Conservation (phyloP, 2,888 invertebrate species). For the Epistrophe eligans region DNA sequence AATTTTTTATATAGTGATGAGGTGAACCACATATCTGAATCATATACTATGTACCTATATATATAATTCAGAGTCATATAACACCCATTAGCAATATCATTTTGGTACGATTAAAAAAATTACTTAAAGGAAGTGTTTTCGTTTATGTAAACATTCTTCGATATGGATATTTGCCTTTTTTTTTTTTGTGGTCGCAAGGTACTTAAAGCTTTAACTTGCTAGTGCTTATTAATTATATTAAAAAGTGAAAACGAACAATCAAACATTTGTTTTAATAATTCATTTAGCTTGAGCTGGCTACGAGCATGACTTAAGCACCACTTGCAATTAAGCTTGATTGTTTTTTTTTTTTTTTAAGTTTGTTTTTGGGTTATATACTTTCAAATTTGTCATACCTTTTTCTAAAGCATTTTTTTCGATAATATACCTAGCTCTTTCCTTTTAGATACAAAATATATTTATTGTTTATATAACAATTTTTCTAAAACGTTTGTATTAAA, state of each 20-base stretch:
- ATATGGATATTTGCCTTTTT: neutral
- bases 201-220: neutral
- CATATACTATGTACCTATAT: neutral
- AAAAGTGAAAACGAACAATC: neutral
- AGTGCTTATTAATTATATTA: neutral
- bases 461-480: no score
- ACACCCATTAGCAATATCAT: slow-evolving; percentile 19
- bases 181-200: neutral
- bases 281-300: neutral
- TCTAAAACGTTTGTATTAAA: no score
- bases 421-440: no score
- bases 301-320: no score
- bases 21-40: slow-evolving; percentile 19
- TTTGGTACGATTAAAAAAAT: neutral
- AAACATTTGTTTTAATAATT: neutral
- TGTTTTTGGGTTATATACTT: no score
- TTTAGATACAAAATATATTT: no score
- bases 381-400: no score
- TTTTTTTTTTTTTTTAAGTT: no score
- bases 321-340: no score
- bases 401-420: no score
- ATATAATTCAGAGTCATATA: slow-evolving; percentile 13
- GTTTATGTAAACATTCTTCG: slow-evolving; percentile 22
- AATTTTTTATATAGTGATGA: neutral
- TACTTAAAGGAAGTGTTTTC: slow-evolving; percentile 22